Percentiles rank a stretch among this genome's conserved stretches.
phyloP scores from a whole-genome alignment of 2,113 vertebrate genomes.

The Muntiacus reevesi region DNA sequence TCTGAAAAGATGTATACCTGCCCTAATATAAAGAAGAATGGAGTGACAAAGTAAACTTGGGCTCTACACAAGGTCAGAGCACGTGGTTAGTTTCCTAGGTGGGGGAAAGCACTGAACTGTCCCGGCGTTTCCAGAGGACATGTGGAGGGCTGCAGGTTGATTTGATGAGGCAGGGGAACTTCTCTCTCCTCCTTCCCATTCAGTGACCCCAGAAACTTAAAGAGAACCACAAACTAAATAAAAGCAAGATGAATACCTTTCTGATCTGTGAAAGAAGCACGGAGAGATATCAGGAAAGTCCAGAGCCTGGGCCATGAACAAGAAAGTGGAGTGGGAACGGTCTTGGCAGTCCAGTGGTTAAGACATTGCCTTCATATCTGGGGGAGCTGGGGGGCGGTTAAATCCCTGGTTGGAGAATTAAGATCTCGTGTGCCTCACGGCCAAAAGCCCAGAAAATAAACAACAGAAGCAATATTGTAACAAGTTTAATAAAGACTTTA shows the following conservation, averaged over 20 bases:
- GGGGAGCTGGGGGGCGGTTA: accelerated
- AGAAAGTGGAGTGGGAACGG: not conserved
- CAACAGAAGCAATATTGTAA: not conserved
- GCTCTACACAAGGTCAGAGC: not conserved
- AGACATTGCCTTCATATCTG: not conserved
- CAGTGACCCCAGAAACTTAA: not conserved
- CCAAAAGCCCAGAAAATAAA: not conserved
- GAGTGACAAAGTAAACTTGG: not conserved
- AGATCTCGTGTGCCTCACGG: not conserved
- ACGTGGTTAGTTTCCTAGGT: not conserved
- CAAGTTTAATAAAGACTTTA: not conserved
- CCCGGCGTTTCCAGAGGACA: not conserved
- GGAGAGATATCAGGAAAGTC: not conserved
- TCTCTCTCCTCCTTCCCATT: not conserved
- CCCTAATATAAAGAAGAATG: not conserved
- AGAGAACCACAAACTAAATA: not conserved
- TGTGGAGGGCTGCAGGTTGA: not conserved
- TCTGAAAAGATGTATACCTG: not conserved
- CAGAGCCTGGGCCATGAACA: not conserved
- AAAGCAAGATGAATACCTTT: not conserved
- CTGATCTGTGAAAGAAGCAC: not conserved
- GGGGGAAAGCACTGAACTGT: not conserved
- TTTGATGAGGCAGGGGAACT: not conserved
- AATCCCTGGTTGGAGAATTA: not conserved
- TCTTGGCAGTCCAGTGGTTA: not conserved